phyloP scores from a whole-genome alignment of 2,797 vertebrate species.

The Vireo griseus region DNA sequence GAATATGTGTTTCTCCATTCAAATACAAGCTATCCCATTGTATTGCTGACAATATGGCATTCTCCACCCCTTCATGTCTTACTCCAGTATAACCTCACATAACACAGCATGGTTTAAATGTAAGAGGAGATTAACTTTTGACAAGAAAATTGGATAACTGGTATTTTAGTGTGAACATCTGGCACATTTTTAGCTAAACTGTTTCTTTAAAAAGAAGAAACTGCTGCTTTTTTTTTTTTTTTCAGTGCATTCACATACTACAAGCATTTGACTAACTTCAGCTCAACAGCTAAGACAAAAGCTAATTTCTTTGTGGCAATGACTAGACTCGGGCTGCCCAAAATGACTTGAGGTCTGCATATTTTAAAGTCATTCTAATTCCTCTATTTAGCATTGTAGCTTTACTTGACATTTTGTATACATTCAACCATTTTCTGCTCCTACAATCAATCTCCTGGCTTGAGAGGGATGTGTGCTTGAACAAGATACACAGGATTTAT shows the following conservation, averaged over 20 bases:
- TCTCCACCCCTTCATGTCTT: neutral
- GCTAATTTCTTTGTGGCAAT: neutral
- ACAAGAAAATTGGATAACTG: constrained; percentile 57
- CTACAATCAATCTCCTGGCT: neutral
- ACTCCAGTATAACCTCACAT: constrained; percentile 18
- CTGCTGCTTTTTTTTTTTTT: neutral
- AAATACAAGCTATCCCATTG: neutral
- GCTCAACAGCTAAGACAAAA: neutral
- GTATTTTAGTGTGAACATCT: constrained; percentile 58
- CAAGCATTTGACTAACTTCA: neutral
- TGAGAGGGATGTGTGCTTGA: neutral
- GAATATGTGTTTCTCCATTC: neutral
- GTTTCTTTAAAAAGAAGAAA: neutral
- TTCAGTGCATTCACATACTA: neutral
- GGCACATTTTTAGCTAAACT: constrained; percentile 44
- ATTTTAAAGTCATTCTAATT: neutral
- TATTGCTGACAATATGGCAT: constrained; percentile 36
- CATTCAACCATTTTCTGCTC: neutral
- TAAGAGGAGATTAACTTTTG: constrained; percentile 51
- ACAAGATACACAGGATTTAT: neutral
- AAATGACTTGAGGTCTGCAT: neutral
- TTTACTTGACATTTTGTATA: neutral
- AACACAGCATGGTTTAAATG: constrained; percentile 61
- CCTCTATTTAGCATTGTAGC: neutral
- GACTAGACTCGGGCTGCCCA: neutral